Conservation (phyloP, 2,888 invertebrate species). For the Cataglyphis cursor region DNA sequence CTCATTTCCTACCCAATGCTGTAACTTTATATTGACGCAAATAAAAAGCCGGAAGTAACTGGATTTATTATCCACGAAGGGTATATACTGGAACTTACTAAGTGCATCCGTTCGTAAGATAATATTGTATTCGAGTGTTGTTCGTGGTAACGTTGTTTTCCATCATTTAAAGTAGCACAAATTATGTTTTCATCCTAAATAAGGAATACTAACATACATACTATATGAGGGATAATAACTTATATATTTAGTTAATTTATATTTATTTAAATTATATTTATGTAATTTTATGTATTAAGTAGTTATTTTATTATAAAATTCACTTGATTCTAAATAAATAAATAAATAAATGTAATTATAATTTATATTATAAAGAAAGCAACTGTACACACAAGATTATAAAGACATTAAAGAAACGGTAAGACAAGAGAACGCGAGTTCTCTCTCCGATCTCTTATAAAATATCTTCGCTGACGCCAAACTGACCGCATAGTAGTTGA, state of each 20-base stretch:
- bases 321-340: not conserved
- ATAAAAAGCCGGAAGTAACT: slow-evolving; percentile 51
- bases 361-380: not conserved
- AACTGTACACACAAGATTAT: not conserved
- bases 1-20: slow-evolving; percentile 45
- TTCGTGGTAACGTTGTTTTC: slow-evolving; percentile 21
- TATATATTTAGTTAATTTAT: no score
- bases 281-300: not conserved
- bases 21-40: slow-evolving; percentile 51
- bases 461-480: slow-evolving; percentile 4
- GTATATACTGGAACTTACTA: slow-evolving; percentile 31
- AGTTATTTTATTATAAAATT: not conserved
- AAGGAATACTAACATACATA: not conserved
- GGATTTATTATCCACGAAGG: slow-evolving; percentile 44
- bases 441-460: not conserved
- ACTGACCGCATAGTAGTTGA: not conserved
- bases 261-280: no score
- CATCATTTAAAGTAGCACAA: not conserved
- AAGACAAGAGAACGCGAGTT: not conserved
- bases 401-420: slow-evolving; percentile 1
- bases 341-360: not conserved
- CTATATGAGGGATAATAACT: no score
- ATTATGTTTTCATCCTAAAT: not conserved
- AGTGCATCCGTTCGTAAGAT: slow-evolving; percentile 44
- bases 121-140: slow-evolving; percentile 37